Base-by-base conservation (phyloP, 2,888 invertebrate genomes). In the Leucoma salicis region DNA sequence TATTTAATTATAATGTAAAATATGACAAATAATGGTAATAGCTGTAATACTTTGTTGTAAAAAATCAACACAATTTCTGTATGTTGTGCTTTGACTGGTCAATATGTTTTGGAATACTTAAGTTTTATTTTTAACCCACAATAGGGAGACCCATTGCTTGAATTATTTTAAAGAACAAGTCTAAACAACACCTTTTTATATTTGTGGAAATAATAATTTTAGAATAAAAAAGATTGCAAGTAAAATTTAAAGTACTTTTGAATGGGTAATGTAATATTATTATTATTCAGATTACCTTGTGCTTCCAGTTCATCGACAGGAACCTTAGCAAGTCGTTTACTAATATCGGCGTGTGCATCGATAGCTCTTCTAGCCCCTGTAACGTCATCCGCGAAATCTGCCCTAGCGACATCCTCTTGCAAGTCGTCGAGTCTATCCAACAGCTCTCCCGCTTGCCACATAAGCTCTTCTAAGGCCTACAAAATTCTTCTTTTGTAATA, bases 341-440 rank as follows among this genome's bases (percentile, higher is more conserved):
- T 97, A 91, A 99, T 95, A 74, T 96, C 96, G 59, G 95, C 95
- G 89, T 99, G 99, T 46, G 96, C 92, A 81, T 99, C 98, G 47
- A 99, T 95, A 43, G 96, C 95, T 61, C 96, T 94, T 67, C 98
- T 95, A 12, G 99, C 97, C 35, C 96, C 95, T 41, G 94, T 94
- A 14, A 98, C 97, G 84, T 99, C 98, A 70, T 98, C 97, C 0
- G 99, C 98, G 72, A 97, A 96, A 71, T 98, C 98, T 56, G 96
- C 97, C 55, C 97, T 93, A 39, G 95, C 95, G 39, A 99, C 92
- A 78, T 98, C 97, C 75, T 97, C 97, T 74, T 97, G 96, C 28
- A 98, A 91, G 72, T 97, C 97, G 70, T 99, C 98, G 47, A 99
- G 91, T 52, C 97, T 93, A 77, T 97, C 97, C 49, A 98, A 91